Evolutionary conservation across 2,113 vertebrate genomes (phyloP).

Genomic region (Lathamus discolor): DNA sequence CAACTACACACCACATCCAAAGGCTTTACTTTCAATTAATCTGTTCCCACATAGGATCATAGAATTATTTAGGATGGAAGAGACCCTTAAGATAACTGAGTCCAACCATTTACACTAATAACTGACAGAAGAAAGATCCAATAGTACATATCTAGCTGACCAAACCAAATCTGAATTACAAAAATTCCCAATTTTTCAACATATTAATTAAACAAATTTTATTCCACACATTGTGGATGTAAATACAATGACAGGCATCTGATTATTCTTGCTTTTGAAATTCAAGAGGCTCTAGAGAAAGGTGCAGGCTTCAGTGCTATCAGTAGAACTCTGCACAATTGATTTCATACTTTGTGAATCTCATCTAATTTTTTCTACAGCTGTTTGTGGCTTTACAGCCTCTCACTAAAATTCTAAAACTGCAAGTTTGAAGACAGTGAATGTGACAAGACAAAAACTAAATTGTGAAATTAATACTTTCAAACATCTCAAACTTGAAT

Average conservation of each 20-base stretch:
- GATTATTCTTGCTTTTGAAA: neutral
- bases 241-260: neutral
- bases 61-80: neutral
- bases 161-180: neutral
- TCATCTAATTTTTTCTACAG: neutral
- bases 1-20: neutral
- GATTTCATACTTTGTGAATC: neutral
- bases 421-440: neutral
- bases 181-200: neutral
- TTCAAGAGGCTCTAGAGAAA: neutral
- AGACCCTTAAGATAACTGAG: neutral
- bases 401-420: neutral
- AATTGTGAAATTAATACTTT: neutral
- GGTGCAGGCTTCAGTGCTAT: neutral
- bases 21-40: neutral
- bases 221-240: neutral
- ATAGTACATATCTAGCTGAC: neutral
- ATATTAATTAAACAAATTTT: neutral
- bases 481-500: neutral
- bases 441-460: neutral
- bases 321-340: neutral
- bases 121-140: neutral
- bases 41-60: neutral
- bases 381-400: neutral
- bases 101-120: neutral